These are phyloP conservation scores for Psilopsiagon aurifrons DNA, from an alignment of 2,113 vertebrate species.

Conservation along the genomic window DNA sequence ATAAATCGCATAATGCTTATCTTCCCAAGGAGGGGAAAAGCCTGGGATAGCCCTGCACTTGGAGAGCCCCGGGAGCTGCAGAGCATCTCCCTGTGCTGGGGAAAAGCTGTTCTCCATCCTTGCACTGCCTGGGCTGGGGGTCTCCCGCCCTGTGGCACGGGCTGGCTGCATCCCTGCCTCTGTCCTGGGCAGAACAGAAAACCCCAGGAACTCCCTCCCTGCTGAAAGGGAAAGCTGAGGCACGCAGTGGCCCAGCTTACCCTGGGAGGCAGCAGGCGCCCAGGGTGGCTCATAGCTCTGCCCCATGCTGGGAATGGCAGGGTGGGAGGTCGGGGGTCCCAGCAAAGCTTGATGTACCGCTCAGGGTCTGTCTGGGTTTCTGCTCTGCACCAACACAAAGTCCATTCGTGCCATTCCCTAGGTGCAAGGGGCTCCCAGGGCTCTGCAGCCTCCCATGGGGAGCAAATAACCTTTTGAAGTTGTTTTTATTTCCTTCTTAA, in stretches of 20 bases:
- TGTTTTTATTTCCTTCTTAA: not conserved
- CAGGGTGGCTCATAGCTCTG: not conserved
- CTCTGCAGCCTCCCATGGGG: not conserved
- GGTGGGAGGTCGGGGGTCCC: not conserved
- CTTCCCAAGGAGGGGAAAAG: not conserved
- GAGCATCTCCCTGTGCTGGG: too few species aligned
- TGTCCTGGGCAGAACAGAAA: not conserved
- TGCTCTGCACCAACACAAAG: not conserved
- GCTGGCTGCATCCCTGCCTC: not conserved
- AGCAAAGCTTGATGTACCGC: not conserved
- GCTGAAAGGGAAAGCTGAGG: not conserved
- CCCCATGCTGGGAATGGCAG: not conserved
- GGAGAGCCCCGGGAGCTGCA: not conserved
- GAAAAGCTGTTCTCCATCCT: not conserved
- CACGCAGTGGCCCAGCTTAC: fast-evolving
- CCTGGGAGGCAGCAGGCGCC: not conserved
- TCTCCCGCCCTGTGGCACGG: not conserved
- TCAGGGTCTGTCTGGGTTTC: not conserved
- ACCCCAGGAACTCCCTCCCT: not conserved
- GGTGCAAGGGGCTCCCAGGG: not conserved
- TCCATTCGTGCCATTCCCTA: not conserved
- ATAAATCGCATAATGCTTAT: not conserved
- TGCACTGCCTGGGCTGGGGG: not conserved
- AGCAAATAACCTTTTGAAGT: not conserved
- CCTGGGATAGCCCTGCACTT: not conserved